A percentile compares a stretch with the other conserved stretches of the same genome.
These are phyloP conservation scores for Parauchenoglanis ngamensis DNA, from an alignment of 2,797 vertebrate genomes.

Conservation along the genomic window DNA sequence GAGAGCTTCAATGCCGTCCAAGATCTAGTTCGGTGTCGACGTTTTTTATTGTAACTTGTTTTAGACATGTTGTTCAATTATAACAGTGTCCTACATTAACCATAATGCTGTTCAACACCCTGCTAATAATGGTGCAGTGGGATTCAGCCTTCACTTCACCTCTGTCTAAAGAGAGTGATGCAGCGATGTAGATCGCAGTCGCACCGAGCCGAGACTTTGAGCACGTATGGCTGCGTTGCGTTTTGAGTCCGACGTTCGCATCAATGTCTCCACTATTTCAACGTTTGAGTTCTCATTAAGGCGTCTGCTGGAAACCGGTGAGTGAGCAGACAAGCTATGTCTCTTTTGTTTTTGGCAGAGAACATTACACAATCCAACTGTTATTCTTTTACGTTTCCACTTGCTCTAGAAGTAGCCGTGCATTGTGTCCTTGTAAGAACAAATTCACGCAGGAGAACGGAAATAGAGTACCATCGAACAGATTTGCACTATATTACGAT, in stretches of 20 bases:
- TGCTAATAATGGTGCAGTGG: not conserved
- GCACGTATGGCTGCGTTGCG: not conserved
- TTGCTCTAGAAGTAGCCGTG: not conserved
- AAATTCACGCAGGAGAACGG: not conserved
- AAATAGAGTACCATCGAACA: not conserved
- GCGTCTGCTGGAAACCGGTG: not conserved
- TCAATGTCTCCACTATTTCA: not conserved
- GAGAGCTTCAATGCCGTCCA: not conserved
- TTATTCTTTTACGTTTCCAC: not conserved
- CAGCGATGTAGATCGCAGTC: no score
- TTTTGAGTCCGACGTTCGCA: not conserved
- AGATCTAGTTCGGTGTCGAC: not conserved
- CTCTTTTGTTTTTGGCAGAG: not conserved
- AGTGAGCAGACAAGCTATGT: not conserved
- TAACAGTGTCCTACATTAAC: not conserved
- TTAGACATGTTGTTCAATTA: not conserved
- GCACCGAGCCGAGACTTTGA: not conserved
- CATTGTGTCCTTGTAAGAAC: not conserved
- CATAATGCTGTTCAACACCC: not conserved
- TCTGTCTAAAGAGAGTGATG: not conserved
- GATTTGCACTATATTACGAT: not conserved
- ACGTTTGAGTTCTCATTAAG: not conserved
- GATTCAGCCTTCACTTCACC: not conserved
- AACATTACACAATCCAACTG: not conserved
- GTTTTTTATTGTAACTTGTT: not conserved